These are phyloP conservation scores for Ptiloglossa arizonensis DNA, from an alignment of 1,140 invertebrate genomes.

Conservation along the genomic window DNA sequence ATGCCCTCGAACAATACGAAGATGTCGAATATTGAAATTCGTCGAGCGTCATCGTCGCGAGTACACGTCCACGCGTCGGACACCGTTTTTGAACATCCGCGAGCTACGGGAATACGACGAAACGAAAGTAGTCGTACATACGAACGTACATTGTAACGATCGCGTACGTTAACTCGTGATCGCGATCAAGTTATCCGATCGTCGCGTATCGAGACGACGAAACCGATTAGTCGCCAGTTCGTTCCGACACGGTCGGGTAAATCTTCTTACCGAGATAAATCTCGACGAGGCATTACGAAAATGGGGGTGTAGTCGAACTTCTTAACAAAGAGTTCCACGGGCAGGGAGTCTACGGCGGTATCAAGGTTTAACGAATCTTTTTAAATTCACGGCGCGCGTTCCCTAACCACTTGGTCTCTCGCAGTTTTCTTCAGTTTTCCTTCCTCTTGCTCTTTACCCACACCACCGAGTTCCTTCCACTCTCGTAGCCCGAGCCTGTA, in stretches of 20 bases:
- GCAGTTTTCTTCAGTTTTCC: conserved; percentile 24
- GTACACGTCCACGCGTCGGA: too few relatives aligned
- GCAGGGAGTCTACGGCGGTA: conserved; percentile 1
- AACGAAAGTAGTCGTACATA: too few relatives aligned
- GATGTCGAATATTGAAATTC: conserved; percentile 27
- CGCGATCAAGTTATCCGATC: neutral
- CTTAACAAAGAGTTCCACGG: conserved; percentile 30
- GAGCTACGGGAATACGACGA: too few relatives aligned
- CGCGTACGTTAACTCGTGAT: too few relatives aligned
- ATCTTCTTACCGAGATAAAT: conserved; percentile 27
- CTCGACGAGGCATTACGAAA: conserved; percentile 16
- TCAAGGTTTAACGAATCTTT: conserved; percentile 56
- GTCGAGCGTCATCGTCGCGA: neutral
- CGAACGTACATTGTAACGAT: too few relatives aligned
- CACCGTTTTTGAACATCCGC: too few relatives aligned
- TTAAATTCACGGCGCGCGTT: conserved; percentile 51
- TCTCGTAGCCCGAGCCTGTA: neutral
- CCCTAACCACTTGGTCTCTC: conserved; percentile 28
- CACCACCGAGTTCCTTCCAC: neutral
- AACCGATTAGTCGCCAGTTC: neutral
- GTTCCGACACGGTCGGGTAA: neutral
- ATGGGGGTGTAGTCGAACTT: conserved; percentile 9
- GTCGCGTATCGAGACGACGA: neutral
- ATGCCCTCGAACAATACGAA: conserved; percentile 8
- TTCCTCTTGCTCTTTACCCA: neutral